Evolutionary conservation across 2,113 vertebrate genomes (phyloP).

Genomic region (Archilochus colubris): DNA sequence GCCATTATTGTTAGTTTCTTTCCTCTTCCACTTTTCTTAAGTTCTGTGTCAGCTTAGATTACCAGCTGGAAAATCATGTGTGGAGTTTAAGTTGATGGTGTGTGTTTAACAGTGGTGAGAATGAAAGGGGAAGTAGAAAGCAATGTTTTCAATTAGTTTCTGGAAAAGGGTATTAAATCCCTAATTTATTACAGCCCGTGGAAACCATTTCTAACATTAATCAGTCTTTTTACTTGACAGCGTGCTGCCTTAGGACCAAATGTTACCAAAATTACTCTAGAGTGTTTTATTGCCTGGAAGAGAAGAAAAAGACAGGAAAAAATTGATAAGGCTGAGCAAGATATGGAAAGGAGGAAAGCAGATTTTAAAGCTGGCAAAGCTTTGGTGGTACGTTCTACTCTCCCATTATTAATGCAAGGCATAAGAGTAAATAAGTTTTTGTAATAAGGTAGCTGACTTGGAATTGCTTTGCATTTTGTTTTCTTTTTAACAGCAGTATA

Average conservation of each 20-base stretch:
- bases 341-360: slow-evolving; percentile 96
- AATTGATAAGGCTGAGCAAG: slow-evolving; percentile 87
- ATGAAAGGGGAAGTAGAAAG: neutral
- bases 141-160: neutral
- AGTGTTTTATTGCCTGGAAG: slow-evolving; percentile 98
- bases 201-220: neutral
- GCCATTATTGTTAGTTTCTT: neutral
- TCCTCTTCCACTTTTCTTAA: neutral
- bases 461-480: neutral
- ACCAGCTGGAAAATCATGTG: neutral
- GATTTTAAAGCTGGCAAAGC: slow-evolving; percentile 97
- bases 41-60: neutral
- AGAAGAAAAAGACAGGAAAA: slow-evolving; percentile 99
- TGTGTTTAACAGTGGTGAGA: neutral
- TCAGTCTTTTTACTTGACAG: slow-evolving; percentile 68
- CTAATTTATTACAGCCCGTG: neutral
- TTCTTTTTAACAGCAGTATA: neutral
- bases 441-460: neutral
- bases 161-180: neutral
- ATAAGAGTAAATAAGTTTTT: neutral
- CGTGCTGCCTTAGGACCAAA: slow-evolving; percentile 90
- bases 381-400: slow-evolving; percentile 81
- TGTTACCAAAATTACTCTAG: slow-evolving; percentile 97
- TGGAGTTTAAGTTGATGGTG: neutral
- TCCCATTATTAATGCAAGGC: neutral